Evolutionary conservation across 2,113 vertebrate genomes (phyloP), one percentile per base, ranked within the genome.

Genomic region (Myrmophylax atrothorax): DNA sequence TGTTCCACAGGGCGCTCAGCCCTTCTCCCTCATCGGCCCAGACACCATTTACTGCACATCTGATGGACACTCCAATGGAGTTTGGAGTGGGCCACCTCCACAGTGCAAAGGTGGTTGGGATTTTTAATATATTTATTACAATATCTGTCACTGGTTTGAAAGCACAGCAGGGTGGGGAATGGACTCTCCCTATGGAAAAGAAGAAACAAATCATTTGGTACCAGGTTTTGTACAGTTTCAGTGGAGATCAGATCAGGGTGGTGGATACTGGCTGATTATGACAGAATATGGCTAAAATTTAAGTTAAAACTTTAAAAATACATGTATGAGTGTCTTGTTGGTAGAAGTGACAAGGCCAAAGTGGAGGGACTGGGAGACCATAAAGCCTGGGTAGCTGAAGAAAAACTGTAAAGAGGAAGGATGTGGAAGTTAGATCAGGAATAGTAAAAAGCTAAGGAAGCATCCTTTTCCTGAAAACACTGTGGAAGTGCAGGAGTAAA

Each of bases 41-140:
- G 8, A 1, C 3, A 62, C 66, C 0, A 85, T 98, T 25, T 3
- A 42, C 68, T 98, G 98, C 93, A 59, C 58, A 0, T 6, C 3
- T 4, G 23, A 94, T 20, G 42, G 2, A 0, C 0, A 64, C 0
- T 66, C 22, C 0, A 73, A 94, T 1, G 93, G 81, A 23, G 18
- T 56, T 20, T 98, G 98, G 98, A 98, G 95, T 25, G 89, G 3
- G 1, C 17, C 11, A 1, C 56, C 97, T 46, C 98, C 98, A 8
- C 5, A 89, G 1, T 98, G 98, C 44, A 97, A 49, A 98, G 98
- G 98, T 98, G 50, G 53, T 69, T 53, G 44, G 25, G 25, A 9
- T 81, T 76, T 85, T 18, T 73, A 5, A 15, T 86, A 4, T 29
- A 5, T 53, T 89, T 72, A 0, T 35, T 47, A 0, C 19, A 9